These are phyloP conservation scores for Thymelicus acteon DNA, from an alignment of 2,888 invertebrate species.

Conservation along the genomic window DNA sequence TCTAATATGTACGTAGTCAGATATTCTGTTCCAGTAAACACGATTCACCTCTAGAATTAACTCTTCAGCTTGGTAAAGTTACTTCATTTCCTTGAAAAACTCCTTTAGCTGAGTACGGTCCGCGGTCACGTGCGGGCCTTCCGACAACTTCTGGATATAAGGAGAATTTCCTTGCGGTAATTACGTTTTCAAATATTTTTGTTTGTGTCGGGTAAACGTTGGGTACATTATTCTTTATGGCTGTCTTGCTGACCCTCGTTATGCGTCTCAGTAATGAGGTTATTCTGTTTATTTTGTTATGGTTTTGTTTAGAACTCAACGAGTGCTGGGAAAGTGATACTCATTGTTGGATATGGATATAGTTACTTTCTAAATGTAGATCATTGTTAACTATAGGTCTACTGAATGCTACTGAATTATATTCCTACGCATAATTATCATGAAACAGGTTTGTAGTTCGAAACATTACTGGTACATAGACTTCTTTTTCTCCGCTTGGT, in stretches of 20 bases:
- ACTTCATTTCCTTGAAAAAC: constrained; percentile 28
- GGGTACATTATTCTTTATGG: constrained; percentile 66
- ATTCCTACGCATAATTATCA: no score
- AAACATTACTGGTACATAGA: no score
- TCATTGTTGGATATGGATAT: neutral
- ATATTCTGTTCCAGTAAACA: neutral
- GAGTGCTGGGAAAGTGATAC: constrained; percentile 9
- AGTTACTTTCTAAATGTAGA: no score
- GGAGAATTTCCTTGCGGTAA: constrained; percentile 53
- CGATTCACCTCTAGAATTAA: constrained; percentile 2
- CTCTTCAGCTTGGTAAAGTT: constrained; percentile 11
- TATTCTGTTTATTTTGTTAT: constrained; percentile 33
- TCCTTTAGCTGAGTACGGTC: constrained; percentile 55
- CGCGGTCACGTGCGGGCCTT: constrained; percentile 62
- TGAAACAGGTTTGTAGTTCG: no score
- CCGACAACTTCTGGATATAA: constrained; percentile 60
- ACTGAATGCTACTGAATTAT: no score
- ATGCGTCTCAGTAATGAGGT: constrained; percentile 24
- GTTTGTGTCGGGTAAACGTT: constrained; percentile 52
- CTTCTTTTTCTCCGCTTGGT: no score
- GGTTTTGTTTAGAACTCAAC: constrained; percentile 23
- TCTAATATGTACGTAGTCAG: neutral
- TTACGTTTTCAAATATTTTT: constrained; percentile 74
- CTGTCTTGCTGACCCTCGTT: constrained; percentile 61
- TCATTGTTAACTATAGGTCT: no score